Conservation (phyloP, 2,113 vertebrate species). For the Brachyhypopomus occidentalis region DNA sequence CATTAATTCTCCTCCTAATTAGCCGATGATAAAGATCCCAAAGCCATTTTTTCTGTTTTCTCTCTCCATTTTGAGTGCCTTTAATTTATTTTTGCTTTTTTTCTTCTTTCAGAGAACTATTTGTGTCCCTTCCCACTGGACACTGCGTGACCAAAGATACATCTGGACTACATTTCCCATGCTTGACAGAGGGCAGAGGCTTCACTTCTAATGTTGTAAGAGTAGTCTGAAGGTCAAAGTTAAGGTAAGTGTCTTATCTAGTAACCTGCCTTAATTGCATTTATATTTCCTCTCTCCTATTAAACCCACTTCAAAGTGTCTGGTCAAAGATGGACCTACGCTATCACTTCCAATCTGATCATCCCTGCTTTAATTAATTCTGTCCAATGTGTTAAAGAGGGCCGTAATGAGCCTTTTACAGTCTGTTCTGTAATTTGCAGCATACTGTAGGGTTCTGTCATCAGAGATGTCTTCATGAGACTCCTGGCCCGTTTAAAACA, state of each 20-base stretch:
- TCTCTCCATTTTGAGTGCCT: neutral
- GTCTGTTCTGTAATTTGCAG: slow-evolving; percentile 15
- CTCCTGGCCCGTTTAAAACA: slow-evolving; percentile 22
- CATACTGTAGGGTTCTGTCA: slow-evolving; percentile 14
- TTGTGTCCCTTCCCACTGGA: slow-evolving; percentile 1
- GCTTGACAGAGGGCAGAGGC: neutral
- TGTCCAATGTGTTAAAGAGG: neutral
- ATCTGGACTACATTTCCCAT: neutral
- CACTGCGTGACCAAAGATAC: neutral
- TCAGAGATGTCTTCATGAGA: slow-evolving; percentile 40
- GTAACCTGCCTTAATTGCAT: neutral
- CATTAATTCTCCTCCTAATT: slow-evolving; percentile 14
- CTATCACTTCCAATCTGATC: too few relatives aligned
- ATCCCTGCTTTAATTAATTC: too few relatives aligned
- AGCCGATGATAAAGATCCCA: slow-evolving; percentile 7
- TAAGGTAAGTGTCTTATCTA: neutral
- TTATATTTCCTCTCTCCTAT: neutral
- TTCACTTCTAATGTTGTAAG: neutral
- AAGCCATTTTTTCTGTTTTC: neutral
- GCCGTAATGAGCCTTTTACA: neutral
- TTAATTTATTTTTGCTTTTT: slow-evolving; percentile 6
- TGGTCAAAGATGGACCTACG: neutral
- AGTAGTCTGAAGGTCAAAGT: slow-evolving; percentile 6
- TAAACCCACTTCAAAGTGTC: neutral
- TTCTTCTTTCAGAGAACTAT: slow-evolving; percentile 24